phyloP scores from a whole-genome alignment of 2,797 vertebrate genomes.

The Squalus acanthias region DNA sequence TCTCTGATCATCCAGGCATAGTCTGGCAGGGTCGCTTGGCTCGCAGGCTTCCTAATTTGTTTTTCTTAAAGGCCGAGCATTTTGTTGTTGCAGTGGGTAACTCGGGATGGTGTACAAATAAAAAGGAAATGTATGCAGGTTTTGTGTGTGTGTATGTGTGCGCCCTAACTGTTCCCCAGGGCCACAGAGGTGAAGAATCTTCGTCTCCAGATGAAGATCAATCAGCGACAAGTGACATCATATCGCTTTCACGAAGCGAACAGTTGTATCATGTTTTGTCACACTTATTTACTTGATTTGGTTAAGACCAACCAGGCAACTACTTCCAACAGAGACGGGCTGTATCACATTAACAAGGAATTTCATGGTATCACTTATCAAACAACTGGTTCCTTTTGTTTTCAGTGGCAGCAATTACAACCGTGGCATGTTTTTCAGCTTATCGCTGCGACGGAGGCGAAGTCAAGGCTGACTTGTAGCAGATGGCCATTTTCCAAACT shows the following conservation, averaged over 20 bases:
- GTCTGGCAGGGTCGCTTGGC: not conserved
- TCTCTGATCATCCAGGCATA: not conserved
- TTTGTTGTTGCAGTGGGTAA: not conserved
- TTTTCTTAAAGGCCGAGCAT: not conserved
- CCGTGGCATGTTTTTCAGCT: constrained; percentile 15
- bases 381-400: constrained; percentile 23
- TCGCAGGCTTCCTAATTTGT: not conserved
- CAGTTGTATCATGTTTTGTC: constrained; percentile 17
- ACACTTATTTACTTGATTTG: constrained; percentile 22
- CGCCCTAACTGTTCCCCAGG: not conserved
- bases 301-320: not conserved
- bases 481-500: not conserved
- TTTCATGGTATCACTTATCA: constrained; percentile 34
- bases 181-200: not conserved
- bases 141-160: too few relatives aligned
- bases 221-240: not conserved
- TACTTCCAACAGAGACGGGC: constrained; percentile 10
- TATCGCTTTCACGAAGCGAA: not conserved
- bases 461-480: not conserved
- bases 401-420: constrained; percentile 22
- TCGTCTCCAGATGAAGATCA: not conserved
- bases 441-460: not conserved
- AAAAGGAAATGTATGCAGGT: not conserved
- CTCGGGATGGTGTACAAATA: not conserved
- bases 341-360: constrained; percentile 32